Conservation (phyloP, 2,888 invertebrate species). For the Alviniconcha strummeri region DNA sequence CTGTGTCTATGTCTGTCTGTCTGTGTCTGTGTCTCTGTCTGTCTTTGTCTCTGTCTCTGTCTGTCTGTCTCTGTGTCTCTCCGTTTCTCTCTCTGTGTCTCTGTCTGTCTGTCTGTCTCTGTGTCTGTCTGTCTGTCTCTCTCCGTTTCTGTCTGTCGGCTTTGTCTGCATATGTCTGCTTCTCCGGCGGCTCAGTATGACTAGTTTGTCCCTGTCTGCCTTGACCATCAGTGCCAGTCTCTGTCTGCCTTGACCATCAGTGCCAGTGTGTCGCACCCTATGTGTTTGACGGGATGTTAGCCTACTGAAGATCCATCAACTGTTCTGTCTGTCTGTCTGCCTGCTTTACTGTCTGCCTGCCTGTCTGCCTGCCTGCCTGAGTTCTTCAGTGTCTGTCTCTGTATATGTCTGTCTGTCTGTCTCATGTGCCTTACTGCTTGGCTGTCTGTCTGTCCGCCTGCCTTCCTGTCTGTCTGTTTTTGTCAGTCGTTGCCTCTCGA, state of each 20-base stretch:
- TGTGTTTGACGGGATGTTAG: background rate
- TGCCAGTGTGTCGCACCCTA: too few relatives aligned
- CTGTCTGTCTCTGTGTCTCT: conserved; percentile 25
- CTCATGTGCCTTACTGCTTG: too few relatives aligned
- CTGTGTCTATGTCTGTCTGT: background rate
- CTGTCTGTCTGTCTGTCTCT: background rate
- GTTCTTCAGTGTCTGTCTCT: background rate
- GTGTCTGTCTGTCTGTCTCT: background rate
- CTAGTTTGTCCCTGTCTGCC: background rate
- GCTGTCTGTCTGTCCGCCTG: background rate
- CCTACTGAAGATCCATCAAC: too few relatives aligned
- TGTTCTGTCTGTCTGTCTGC: background rate
- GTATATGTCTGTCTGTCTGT: too few relatives aligned
- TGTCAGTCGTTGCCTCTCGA: background rate
- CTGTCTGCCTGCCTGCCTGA: background rate
- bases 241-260: too few relatives aligned
- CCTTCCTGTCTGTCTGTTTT: background rate
- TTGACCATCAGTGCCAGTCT: too few relatives aligned
- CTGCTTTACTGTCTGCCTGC: background rate
- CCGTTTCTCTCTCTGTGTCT: conserved; percentile 27
- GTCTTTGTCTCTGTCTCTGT: conserved; percentile 9
- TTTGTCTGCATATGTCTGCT: background rate
- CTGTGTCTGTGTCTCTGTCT: background rate
- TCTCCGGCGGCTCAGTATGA: background rate
- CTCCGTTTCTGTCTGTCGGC: background rate